Percentiles rank a stretch among this genome's conserved stretches.
Evolutionary conservation across 2,797 vertebrate genomes (phyloP).

Genomic region (Phalloptychus januarius): DNA sequence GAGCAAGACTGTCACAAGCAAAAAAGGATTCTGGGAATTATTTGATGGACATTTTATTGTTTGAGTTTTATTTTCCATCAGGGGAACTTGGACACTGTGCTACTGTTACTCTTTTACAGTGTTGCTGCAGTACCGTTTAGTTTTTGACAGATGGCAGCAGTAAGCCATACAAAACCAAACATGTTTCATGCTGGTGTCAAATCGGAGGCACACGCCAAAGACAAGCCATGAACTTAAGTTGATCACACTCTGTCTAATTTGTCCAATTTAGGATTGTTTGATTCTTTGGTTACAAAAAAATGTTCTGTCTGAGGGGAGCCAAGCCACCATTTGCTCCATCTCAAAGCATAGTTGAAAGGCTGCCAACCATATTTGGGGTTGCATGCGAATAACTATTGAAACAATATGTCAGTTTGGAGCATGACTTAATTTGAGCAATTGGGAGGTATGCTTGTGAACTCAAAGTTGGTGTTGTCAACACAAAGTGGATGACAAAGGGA

Average conservation of each 20-base stretch:
- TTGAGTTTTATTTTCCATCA: conserved; percentile 53
- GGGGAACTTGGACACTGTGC: conserved; percentile 44
- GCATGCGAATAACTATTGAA: conserved; percentile 60
- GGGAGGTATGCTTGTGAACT: conserved; percentile 45
- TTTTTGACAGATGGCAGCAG: conserved; percentile 78
- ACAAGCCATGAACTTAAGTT: conserved; percentile 62
- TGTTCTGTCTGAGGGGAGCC: conserved; percentile 56
- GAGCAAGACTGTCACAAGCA: conserved; percentile 55
- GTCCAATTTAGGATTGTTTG: conserved; percentile 66
- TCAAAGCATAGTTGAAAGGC: conserved; percentile 73
- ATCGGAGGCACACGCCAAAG: conserved; percentile 55
- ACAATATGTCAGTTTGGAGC: conserved; percentile 74
- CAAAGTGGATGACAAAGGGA: conserved; percentile 52
- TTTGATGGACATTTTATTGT: conserved; percentile 54
- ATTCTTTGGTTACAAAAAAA: conserved; percentile 63
- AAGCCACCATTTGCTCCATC: conserved; percentile 68
- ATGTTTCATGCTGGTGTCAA: conserved; percentile 12
- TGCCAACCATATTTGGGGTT: conserved; percentile 77
- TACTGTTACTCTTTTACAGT: conserved; percentile 46
- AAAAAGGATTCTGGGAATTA: conserved; percentile 65
- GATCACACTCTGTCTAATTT: conserved; percentile 74
- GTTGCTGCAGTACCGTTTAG: conserved; percentile 54
- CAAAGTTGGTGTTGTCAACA: conserved; percentile 47
- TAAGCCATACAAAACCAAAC: conserved; percentile 50
- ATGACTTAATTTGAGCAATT: conserved; percentile 64